Base-by-base conservation (phyloP, 2,888 invertebrate species). In the Steinernema hermaphroditum region DNA sequence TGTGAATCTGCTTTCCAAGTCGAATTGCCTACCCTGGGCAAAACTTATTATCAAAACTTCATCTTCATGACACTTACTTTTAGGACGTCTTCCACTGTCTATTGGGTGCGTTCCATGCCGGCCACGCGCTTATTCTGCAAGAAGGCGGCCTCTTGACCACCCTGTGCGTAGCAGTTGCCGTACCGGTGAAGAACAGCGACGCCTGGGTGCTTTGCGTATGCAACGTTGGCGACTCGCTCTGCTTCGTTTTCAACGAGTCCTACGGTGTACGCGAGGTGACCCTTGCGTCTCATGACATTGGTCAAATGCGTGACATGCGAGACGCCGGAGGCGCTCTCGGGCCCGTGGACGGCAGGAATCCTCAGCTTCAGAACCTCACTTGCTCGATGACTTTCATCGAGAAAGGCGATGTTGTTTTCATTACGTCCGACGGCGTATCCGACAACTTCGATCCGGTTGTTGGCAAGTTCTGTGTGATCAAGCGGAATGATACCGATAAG, bases 371-470 rank as follows among this genome's bases (percentile, higher is more conserved):
- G 85, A 94, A 94, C 87, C 89, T 94, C 69, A 94, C 94, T 0
- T 91, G 93, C 78, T 82, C 82, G 22, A 90, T 94, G 90, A 93
- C 92, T 0, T 91, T 92, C 75, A 90, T 92, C 9, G 92, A 93
- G 80, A 89, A 80, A 32, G 93, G 92, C 12, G 94, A 94, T 86
- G 91, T 94, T 75, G 92, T 94, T 32, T 92, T 93, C 87, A 90
- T 94, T 19, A 93, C 93, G 0, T 93, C 92, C n/a, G 94, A 94
- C 85, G 94, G 94, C 8, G 91, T 94, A 41, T 93, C 93, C 6
- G 94, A 94, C 86, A 94, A 94, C 87, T 93, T 93, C 83, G 94
- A 94, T 88, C 94, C 94, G 0, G 93, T 94, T 37, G 93, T 94
- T 73, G 93, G 93, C 34, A 93, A 92, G 88, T 93, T 93, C 85